These are phyloP conservation scores for Elgonia sp. DNA, from an alignment of 2,888 invertebrate genomes.

Conservation along the genomic window DNA sequence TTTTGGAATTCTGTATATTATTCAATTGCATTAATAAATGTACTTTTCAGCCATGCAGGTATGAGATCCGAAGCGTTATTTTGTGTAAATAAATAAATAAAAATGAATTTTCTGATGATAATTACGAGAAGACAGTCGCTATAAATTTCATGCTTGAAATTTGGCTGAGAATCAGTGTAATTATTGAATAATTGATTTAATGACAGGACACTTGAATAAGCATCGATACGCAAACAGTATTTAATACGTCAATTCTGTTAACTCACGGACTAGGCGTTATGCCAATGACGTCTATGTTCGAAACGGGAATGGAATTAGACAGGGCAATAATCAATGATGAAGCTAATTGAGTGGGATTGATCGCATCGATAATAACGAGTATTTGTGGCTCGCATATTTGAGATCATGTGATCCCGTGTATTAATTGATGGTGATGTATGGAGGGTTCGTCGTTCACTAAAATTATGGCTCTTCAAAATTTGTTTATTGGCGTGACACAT, in stretches of 20 bases:
- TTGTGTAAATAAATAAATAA: too few relatives aligned
- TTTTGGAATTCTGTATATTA: too few relatives aligned
- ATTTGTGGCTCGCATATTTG: conserved; percentile 79
- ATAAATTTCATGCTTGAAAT: conserved; percentile 42
- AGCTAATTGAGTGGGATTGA: conserved; percentile 87
- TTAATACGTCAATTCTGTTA: conserved; percentile 71
- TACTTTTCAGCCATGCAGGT: too few relatives aligned
- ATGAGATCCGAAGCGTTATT: too few relatives aligned
- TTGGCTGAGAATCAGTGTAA: conserved; percentile 44
- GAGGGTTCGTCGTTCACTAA: conserved; percentile 81
- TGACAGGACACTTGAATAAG: conserved; percentile 62
- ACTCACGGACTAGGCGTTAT: conserved; percentile 64
- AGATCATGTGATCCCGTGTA: conserved; percentile 79
- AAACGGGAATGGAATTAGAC: conserved; percentile 76
- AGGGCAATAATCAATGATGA: conserved; percentile 86
- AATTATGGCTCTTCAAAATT: conserved; percentile 80
- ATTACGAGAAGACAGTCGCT: conserved; percentile 7
- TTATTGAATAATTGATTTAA: conserved; percentile 73
- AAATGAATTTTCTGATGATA: conserved; percentile 21
- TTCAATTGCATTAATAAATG: too few relatives aligned
- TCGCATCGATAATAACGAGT: conserved; percentile 86
- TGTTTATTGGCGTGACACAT: conserved; percentile 56
- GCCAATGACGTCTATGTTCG: conserved; percentile 66
- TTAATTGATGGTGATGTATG: conserved; percentile 85
- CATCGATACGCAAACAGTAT: conserved; percentile 72